phyloP scores from a whole-genome alignment of 2,888 invertebrate species.

The Entomobrya multifasciata region DNA sequence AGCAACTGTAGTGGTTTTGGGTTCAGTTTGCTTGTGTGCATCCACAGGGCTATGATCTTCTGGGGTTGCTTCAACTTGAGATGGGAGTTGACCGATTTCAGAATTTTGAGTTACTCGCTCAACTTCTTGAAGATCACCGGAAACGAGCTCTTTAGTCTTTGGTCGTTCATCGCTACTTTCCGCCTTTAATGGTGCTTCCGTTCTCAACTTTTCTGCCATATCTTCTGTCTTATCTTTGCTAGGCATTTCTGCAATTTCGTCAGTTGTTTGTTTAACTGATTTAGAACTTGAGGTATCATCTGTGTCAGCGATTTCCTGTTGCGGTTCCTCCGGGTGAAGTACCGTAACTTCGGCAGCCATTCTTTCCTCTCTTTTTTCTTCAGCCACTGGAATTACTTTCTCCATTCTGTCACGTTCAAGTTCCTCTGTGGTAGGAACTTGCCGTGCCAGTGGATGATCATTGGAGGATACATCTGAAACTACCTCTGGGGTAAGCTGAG shows the following conservation, averaged over 20 bases:
- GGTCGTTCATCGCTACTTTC: too few species aligned
- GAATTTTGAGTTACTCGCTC: too few species aligned
- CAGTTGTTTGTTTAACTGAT: background rate
- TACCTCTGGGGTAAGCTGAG: constrained; percentile 12
- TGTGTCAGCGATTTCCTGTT: background rate
- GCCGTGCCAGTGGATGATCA: constrained; percentile 20
- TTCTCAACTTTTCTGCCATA: background rate
- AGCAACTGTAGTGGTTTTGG: too few species aligned
- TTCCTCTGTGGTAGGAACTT: constrained; percentile 45
- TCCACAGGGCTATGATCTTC: too few species aligned
- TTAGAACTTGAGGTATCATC: too few species aligned
- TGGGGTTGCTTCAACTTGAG: too few species aligned
- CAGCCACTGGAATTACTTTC: background rate
- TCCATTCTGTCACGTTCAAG: background rate
- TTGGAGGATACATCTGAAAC: background rate
- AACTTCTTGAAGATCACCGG: background rate
- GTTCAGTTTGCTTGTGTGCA: too few species aligned
- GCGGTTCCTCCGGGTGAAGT: background rate
- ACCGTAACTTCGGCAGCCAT: background rate
- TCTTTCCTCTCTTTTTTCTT: background rate
- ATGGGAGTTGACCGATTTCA: too few species aligned
- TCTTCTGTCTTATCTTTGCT: background rate
- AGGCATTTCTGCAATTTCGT: background rate
- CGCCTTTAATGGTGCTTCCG: background rate
- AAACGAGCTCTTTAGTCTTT: background rate